phyloP scores from a whole-genome alignment of 1,140 invertebrate genomes.

The Pseudobourletiella spinata region DNA sequence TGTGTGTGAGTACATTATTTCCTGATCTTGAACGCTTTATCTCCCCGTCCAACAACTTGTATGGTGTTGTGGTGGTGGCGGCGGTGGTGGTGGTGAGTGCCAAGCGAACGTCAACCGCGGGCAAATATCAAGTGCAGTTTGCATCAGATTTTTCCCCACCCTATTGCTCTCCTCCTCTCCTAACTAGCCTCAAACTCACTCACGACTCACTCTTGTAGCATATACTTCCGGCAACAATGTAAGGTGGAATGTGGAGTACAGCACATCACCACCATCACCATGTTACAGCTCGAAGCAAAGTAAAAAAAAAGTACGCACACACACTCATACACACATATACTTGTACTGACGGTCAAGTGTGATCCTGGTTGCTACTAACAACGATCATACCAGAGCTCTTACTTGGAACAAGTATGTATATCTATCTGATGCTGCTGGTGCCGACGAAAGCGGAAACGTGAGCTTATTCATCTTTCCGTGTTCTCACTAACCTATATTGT shows the following conservation, averaged over 20 bases:
- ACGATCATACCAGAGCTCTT: no score
- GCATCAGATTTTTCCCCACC: background rate
- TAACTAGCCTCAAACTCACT: background rate
- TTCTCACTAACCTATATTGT: conserved; percentile 30
- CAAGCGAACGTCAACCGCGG: background rate
- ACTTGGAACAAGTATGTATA: no score
- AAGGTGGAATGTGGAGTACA: no score
- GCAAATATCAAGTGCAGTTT: background rate
- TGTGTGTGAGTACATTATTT: background rate
- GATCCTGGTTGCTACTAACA: no score
- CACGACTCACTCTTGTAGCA: background rate
- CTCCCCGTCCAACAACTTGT: no score
- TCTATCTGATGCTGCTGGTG: no score
- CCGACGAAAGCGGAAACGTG: conserved; percentile 18
- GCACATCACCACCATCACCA: no score
- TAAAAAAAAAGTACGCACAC: no score
- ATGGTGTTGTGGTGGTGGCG: no score
- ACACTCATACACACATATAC: background rate
- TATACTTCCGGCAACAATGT: conserved; percentile 4
- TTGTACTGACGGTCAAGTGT: no score
- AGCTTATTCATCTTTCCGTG: conserved; percentile 19
- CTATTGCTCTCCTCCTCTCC: conserved; percentile 2
- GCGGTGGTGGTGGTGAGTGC: conserved; percentile 5
- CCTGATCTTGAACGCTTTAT: background rate
- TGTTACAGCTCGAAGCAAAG: no score